phyloP scores from a whole-genome alignment of 2,888 invertebrate species.

The Nebria salina region DNA sequence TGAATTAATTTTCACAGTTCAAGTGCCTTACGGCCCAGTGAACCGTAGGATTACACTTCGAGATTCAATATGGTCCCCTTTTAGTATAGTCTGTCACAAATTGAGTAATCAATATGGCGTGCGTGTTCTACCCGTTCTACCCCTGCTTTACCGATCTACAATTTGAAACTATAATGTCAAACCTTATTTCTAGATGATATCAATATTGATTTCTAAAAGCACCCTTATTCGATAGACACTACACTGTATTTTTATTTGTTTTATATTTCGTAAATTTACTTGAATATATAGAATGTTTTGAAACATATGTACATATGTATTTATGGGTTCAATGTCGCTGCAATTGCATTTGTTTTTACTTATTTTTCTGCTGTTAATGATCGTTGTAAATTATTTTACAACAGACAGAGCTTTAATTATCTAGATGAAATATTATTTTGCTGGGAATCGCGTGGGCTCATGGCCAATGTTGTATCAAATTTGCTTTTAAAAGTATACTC shows the following conservation, averaged over 20 bases:
- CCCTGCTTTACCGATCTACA: not conserved
- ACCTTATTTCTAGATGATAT: not conserved
- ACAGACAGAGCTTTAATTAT: slow-evolving; percentile 12
- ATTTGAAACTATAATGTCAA: not conserved
- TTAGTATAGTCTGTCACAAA: slow-evolving; percentile 22
- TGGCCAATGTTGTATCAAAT: not conserved
- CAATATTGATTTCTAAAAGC: not conserved
- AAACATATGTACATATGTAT: not conserved
- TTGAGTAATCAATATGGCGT: slow-evolving; percentile 43
- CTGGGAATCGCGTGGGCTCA: slow-evolving; percentile 2
- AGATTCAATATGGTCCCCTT: not conserved
- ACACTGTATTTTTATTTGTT: no score
- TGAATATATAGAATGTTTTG: not conserved
- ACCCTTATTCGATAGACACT: not conserved
- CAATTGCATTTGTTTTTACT: not conserved
- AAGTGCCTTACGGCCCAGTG: slow-evolving; percentile 22
- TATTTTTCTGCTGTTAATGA: slow-evolving; percentile 6
- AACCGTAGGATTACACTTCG: slow-evolving; percentile 17
- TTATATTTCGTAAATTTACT: not conserved
- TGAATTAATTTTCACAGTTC: slow-evolving; percentile 16
- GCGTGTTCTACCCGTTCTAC: not conserved
- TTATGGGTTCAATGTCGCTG: not conserved
- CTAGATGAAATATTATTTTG: slow-evolving; percentile 7
- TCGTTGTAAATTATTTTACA: not conserved
- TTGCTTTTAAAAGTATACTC: slow-evolving; percentile 2